Evolutionary conservation across 2,888 invertebrate species (phyloP).

Genomic region (Eupithecia subfuscata): DNA sequence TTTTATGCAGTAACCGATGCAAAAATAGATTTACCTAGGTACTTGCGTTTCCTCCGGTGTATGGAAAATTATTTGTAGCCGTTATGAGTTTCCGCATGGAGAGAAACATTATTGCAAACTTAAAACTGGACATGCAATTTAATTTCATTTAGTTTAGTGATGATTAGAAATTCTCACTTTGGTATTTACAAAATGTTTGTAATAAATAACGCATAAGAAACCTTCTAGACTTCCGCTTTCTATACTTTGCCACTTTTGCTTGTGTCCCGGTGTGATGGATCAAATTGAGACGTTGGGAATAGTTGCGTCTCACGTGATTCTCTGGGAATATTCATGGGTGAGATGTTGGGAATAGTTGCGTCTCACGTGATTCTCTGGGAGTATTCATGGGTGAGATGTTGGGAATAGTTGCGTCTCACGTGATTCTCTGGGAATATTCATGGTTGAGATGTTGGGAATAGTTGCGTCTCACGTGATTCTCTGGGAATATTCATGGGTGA

Average conservation of each 20-base stretch:
- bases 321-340: background rate
- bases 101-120: background rate
- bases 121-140: slow-evolving; percentile 4
- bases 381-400: no score
- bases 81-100: background rate
- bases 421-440: no score
- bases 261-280: no score
- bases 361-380: no score
- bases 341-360: background rate
- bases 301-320: no score
- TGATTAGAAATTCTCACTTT: background rate
- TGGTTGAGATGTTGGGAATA: background rate
- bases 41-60: background rate
- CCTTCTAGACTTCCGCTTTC: background rate
- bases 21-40: no score
- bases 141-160: background rate
- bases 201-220: background rate
- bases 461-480: background rate
- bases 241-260: background rate
- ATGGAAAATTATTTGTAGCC: background rate
- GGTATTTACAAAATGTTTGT: background rate
- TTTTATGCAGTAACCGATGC: no score
- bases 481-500: no score
- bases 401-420: no score
- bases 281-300: no score